These are phyloP conservation scores for Sphinx pinastri DNA, from an alignment of 2,888 invertebrate species.

Conservation along the genomic window DNA sequence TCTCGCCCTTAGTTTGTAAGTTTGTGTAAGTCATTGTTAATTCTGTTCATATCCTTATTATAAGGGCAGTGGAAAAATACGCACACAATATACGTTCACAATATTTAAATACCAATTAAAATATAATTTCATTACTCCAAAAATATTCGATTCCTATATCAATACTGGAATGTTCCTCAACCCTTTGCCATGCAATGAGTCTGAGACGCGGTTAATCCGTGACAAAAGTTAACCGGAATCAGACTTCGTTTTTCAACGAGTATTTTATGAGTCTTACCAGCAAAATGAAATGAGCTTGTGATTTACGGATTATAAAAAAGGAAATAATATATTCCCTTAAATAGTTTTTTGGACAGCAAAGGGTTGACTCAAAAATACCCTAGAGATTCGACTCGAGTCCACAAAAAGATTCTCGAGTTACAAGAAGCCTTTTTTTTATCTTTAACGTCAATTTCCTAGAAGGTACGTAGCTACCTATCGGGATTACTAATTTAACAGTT, in stretches of 20 bases:
- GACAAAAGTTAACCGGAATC: not conserved
- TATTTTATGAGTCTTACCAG: too few relatives aligned
- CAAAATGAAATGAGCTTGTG: too few relatives aligned
- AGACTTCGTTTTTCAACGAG: not conserved
- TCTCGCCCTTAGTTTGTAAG: too few relatives aligned
- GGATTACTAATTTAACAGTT: not conserved
- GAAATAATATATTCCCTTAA: too few relatives aligned
- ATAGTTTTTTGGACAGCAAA: not conserved
- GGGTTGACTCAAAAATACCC: not conserved
- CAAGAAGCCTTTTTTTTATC: not conserved
- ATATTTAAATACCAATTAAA: not conserved
- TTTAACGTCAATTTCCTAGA: not conserved
- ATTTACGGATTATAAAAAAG: too few relatives aligned
- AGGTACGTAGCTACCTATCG: not conserved
- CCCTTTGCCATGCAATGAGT: constrained; percentile 8
- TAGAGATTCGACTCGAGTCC: too few relatives aligned
- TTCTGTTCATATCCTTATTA: constrained; percentile 10
- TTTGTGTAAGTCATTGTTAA: constrained; percentile 13
- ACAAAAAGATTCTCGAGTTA: too few relatives aligned
- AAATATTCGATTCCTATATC: not conserved
- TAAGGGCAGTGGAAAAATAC: constrained; percentile 1
- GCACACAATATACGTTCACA: not conserved
- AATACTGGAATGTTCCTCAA: not conserved
- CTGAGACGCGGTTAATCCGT: not conserved
- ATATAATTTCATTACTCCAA: not conserved